These are phyloP conservation scores for Thereva nobilitata DNA, from an alignment of 2,888 invertebrate genomes.

Conservation along the genomic window DNA sequence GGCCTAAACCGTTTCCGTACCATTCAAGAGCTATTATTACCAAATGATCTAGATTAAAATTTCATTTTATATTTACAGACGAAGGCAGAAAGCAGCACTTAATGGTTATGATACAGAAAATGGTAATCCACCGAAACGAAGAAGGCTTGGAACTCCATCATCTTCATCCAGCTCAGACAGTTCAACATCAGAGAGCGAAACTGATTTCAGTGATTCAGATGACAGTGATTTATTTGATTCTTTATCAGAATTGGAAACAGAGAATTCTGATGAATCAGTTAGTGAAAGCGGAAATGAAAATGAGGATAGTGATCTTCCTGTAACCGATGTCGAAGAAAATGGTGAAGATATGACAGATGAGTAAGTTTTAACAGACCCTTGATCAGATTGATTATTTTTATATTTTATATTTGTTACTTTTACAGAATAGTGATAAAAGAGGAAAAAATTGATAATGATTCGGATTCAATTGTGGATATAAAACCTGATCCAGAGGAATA, in stretches of 20 bases:
- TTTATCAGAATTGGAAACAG: not conserved
- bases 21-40: no score
- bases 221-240: conserved; percentile 4
- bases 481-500: conserved; percentile 6
- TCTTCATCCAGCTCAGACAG: conserved; percentile 1
- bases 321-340: conserved; percentile 3
- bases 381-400: not conserved
- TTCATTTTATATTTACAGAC: not conserved
- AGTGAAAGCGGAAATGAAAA: not conserved
- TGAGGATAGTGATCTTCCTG: not conserved
- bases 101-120: not conserved
- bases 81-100: not conserved
- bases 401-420: not conserved
- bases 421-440: conserved; percentile 24
- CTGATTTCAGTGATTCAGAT: conserved; percentile 3
- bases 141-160: not conserved
- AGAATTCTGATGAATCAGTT: not conserved
- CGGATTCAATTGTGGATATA: not conserved
- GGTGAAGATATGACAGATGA: conserved; percentile 12
- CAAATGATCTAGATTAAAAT: conserved; percentile 1
- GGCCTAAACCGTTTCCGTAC: no score
- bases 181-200: conserved; percentile 8
- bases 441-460: conserved; percentile 13
- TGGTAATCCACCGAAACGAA: conserved; percentile 15
- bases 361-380: not conserved